Evolutionary conservation across 1,140 invertebrate species (phyloP), one percentile per base, ranked within the genome.

Genomic region (Trinorchestia longiramus): DNA sequence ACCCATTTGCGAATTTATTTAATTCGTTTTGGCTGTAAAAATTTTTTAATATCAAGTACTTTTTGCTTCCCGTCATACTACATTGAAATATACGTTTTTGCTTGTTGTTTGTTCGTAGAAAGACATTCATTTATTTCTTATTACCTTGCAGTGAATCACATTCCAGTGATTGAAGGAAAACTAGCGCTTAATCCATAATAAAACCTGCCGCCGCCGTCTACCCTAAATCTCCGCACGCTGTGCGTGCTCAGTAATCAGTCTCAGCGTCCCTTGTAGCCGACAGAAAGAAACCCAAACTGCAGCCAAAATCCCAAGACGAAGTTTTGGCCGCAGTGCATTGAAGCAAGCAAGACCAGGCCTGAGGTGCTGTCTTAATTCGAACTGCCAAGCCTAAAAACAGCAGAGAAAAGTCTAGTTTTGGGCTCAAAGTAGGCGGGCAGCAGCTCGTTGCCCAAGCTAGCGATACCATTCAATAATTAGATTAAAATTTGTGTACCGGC

Each of bases 281-380:
- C 62, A 77, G 41, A 90, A 90, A 90, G 43, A 90, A 42, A 41
- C 88, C 15, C 43, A 41, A 90, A 90, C 88, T 90, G 28, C 43
- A 15, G n/a, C 41, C 88, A 90, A 90, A 90, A 90, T 90, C 88
- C 88, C 42, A 42, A 90, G 88, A 90, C 88, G 43, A 90, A 90
- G 41, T 90, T 90, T 36, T 36, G 62, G 62, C 62, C 62, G 43
- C 88, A 42, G 36, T 36, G 17, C n/a, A 90, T 41, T 43, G 41
- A 3, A 90, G 28, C 62, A 15, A 77, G 62, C 62, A 77, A 1
- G 62, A n/a, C n/a, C 62, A 77, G 62, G 62, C 62, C 6, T 28
- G n/a, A 28, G 3, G 88, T 28, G 4, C n/a, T 15, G 41, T 43
- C 92, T 94, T 47, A 45, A 94, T 94, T 44, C 45, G 4, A 41